Evolutionary conservation across 2,113 vertebrate species (phyloP).

Genomic region (Rana temporaria): DNA sequence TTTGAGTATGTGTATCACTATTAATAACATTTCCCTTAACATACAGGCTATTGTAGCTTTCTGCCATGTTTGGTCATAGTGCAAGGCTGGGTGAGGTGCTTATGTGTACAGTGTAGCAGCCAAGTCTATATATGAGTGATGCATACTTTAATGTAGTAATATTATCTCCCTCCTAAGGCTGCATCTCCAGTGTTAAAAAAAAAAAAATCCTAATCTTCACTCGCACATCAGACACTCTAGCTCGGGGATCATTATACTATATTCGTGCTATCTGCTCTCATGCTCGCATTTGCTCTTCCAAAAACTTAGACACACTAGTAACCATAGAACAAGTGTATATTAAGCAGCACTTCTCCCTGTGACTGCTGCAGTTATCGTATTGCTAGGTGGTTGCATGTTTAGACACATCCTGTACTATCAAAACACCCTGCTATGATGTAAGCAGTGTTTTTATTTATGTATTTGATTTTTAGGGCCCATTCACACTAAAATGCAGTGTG

Average conservation of each 20-base stretch:
- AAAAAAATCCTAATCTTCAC: slow-evolving; percentile 46
- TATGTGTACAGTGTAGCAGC: slow-evolving; percentile 44
- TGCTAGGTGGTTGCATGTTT: not conserved
- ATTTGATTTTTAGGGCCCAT: no score
- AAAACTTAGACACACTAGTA: not conserved
- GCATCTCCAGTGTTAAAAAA: slow-evolving; percentile 37
- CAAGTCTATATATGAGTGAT: slow-evolving; percentile 54
- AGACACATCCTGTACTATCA: not conserved
- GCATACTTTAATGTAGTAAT: slow-evolving; percentile 52
- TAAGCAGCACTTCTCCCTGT: not conserved
- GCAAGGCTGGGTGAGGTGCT: slow-evolving; percentile 17
- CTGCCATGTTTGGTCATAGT: slow-evolving; percentile 45
- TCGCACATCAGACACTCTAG: slow-evolving; percentile 46
- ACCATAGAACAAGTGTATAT: slow-evolving; percentile 2
- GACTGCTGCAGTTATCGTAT: not conserved
- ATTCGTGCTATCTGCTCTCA: slow-evolving; percentile 30
- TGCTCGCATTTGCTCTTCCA: slow-evolving; percentile 34
- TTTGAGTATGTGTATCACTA: slow-evolving; percentile 12
- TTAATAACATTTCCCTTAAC: slow-evolving; percentile 25
- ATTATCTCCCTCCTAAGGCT: slow-evolving; percentile 50
- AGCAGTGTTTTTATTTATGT: not conserved
- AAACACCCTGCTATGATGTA: not conserved
- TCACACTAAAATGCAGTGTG: no score
- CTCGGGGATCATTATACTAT: slow-evolving; percentile 39
- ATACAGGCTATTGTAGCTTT: slow-evolving; percentile 8